A percentile compares a stretch with the other conserved stretches of the same genome.
These are phyloP conservation scores for Eonycteris spelaea DNA, from an alignment of 2,113 vertebrate genomes.

Conservation along the genomic window DNA sequence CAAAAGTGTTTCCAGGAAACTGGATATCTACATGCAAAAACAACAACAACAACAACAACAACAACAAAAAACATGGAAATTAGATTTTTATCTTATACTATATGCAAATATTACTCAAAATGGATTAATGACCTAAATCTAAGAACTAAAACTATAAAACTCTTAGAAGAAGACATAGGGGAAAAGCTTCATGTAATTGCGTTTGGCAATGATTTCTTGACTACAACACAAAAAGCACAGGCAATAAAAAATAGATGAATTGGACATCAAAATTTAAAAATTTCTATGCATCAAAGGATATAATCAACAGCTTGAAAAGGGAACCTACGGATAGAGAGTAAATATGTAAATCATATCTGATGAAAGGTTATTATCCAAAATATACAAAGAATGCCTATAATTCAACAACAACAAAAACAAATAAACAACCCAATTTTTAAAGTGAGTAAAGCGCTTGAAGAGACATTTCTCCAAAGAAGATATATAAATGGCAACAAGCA, in stretches of 20 bases:
- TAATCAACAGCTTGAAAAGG: neutral
- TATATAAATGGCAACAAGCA: neutral
- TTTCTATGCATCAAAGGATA: neutral
- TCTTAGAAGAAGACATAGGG: neutral
- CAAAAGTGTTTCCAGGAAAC: neutral
- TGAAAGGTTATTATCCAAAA: neutral
- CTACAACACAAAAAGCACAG: neutral
- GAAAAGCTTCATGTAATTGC: neutral
- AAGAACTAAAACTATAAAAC: neutral
- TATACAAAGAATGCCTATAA: neutral
- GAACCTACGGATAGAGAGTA: neutral
- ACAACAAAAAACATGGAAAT: too few species aligned
- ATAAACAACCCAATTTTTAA: neutral
- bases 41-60: too few species aligned
- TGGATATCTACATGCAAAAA: neutral
- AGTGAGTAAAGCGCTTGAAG: neutral
- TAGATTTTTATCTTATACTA: neutral
- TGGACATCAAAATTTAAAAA: slow-evolving; percentile 9
- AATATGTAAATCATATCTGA: neutral
- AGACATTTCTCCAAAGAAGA: neutral
- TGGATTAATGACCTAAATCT: neutral
- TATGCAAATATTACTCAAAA: neutral
- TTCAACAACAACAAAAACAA: neutral
- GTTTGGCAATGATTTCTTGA: neutral
- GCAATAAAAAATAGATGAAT: neutral